Evolutionary conservation across 2,888 invertebrate genomes (phyloP).

Genomic region (Agrochola macilenta): DNA sequence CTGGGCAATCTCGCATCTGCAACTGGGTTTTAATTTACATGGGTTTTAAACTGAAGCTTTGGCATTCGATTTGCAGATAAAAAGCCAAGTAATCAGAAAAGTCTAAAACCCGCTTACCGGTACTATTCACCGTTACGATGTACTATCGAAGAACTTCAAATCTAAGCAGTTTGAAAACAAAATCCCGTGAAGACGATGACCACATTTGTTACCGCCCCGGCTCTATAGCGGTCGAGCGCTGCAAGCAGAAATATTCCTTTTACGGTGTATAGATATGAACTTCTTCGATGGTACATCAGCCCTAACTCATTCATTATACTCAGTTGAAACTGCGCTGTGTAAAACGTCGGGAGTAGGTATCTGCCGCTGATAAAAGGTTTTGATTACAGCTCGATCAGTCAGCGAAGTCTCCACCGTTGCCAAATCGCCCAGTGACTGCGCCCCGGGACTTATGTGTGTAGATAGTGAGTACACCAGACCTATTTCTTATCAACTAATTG

Average conservation of each 20-base stretch:
- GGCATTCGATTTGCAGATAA: background rate
- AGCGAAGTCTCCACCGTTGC: slow-evolving; percentile 65
- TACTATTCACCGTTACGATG: too few species aligned
- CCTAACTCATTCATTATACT: background rate
- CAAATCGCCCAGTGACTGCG: slow-evolving; percentile 34
- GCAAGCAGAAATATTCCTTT: too few species aligned
- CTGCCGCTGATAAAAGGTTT: background rate
- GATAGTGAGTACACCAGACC: slow-evolving; percentile 41
- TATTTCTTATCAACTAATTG: background rate
- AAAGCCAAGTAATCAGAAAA: background rate
- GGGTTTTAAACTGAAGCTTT: too few species aligned
- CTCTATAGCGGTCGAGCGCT: too few species aligned
- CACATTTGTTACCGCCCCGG: too few species aligned
- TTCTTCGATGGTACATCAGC: too few species aligned
- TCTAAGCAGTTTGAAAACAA: too few species aligned
- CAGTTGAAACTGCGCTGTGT: background rate
- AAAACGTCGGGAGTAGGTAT: background rate
- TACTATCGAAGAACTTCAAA: too few species aligned
- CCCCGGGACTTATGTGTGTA: slow-evolving; percentile 20
- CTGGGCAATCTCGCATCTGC: background rate
- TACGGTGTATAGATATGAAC: too few species aligned
- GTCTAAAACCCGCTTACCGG: background rate
- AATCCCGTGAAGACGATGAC: too few species aligned
- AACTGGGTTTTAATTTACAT: background rate
- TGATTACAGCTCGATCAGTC: slow-evolving; percentile 67